Conservation (phyloP, 2,888 invertebrate genomes). For the Agonum fuliginosum region DNA sequence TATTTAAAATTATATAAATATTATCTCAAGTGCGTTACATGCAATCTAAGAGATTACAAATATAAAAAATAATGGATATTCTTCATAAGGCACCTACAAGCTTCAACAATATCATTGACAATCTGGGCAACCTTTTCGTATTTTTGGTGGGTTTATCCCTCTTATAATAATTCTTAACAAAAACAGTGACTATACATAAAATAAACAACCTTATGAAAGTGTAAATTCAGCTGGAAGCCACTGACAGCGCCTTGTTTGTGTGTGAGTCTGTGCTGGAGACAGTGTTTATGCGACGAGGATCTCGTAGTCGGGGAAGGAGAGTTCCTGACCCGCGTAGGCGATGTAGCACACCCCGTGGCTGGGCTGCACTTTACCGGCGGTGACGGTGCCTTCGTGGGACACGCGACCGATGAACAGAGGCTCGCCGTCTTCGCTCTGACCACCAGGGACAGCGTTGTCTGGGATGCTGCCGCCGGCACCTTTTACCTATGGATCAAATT, state of each 20-base stretch:
- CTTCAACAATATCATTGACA: constrained; percentile 33
- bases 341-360: constrained; percentile 90
- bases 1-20: constrained; percentile 54
- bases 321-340: constrained; percentile 86
- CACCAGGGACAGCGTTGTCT: constrained; percentile 81
- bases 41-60: constrained; percentile 56
- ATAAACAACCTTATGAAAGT: constrained; percentile 27
- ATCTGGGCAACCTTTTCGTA: constrained; percentile 30
- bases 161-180: constrained; percentile 10
- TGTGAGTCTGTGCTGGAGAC: neutral
- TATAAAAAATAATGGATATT: constrained; percentile 49
- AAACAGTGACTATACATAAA: constrained; percentile 17
- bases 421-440: constrained; percentile 85
- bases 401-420: constrained; percentile 86
- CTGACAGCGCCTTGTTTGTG: neutral
- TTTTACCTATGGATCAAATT: constrained; percentile 73
- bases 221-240: constrained; percentile 19
- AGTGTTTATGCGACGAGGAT: constrained; percentile 76
- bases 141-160: constrained; percentile 43
- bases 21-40: constrained; percentile 41
- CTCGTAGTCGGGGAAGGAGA: constrained; percentile 88
- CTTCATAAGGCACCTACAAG: constrained; percentile 56
- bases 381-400: constrained; percentile 84
- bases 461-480: constrained; percentile 80
- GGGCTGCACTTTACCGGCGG: constrained; percentile 89